Base-by-base conservation (phyloP, 2,797 vertebrate species). In the Paramormyrops hopkinsi region DNA sequence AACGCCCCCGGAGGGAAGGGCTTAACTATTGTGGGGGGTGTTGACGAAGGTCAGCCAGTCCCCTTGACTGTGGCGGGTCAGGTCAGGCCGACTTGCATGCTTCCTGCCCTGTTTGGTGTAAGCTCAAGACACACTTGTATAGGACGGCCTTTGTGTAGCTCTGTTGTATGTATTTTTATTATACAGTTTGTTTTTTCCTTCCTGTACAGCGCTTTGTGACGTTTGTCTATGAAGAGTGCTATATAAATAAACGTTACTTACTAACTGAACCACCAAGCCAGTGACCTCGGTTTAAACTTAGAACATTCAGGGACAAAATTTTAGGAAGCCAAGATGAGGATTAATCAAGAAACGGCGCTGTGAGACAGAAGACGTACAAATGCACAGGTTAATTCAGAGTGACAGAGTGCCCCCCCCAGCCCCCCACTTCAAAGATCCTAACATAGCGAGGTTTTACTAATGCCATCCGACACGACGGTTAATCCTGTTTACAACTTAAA, bases 1-100 rank as follows among this genome's bases (percentile, higher is more conserved):
- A 95, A 93, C 93, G 93, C 94, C 93, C 94, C 92, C 93, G 91
- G 93, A 94, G 95, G 93, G 91, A 94, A 92, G 89, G 93, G 92
- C 92, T 91, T 90, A 89, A 62, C 54, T 62, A 90, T 90, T 87
- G 89, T 93, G 91, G 91, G 93, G 93, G 92, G 65, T 17, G 19
- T 50, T 25, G 4, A 56, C 46, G 29, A n/a, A 53, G 79, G 41
- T 5, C 84, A 37, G 33, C 50, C 3, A 7, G 12, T 44, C 59
- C 62, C 69, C 46, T 76, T 33, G n/a, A 19, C 69, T 51, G 14
- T 9, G 37, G 29, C 50, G 4, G 50, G 19, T 94, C 93, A 94
- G 94, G 91, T 92, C 90, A 90, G 93, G 90, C 90, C 87, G 92
- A 93, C 93, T 94, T 94, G 90, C 93, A 94, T 92, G 94, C 93